A percentile compares a stretch with the other conserved stretches of the same genome.
Evolutionary conservation across 2,797 vertebrate species (phyloP).

Genomic region (Echiichthys vipera): DNA sequence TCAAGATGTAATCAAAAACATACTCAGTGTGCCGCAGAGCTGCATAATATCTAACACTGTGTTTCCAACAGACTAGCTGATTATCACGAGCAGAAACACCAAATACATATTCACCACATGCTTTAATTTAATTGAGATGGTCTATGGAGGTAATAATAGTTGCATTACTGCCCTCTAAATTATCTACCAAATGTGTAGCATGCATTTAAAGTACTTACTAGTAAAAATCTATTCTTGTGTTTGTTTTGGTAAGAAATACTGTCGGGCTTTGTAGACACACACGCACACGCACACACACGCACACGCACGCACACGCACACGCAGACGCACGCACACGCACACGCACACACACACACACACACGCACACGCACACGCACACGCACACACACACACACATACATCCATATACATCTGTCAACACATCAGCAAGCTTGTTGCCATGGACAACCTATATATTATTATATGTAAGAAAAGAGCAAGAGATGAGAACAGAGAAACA

Average conservation of each 20-base stretch:
- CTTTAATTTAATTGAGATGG: not conserved
- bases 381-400: no score
- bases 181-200: not conserved
- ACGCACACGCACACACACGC: slow-evolving; percentile 10
- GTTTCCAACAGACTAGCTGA: not conserved
- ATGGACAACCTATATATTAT: slow-evolving; percentile 65
- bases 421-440: slow-evolving; percentile 68
- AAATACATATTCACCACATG: not conserved
- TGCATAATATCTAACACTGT: not conserved
- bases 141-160: not conserved
- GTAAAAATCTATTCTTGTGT: not conserved
- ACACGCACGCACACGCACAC: slow-evolving; percentile 5
- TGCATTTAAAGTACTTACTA: not conserved
- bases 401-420: slow-evolving; percentile 58
- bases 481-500: slow-evolving; percentile 1
- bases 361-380: no score
- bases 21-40: not conserved
- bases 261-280: not conserved
- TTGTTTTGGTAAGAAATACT: not conserved
- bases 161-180: slow-evolving; percentile 10
- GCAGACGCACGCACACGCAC: not conserved
- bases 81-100: not conserved
- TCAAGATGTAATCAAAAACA: not conserved
- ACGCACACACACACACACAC: no score
- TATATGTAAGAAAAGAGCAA: slow-evolving; percentile 18